Percentiles rank a stretch among this genome's conserved stretches.
These are phyloP conservation scores for Andrena bucephala DNA, from an alignment of 2,888 invertebrate genomes.

Conservation along the genomic window DNA sequence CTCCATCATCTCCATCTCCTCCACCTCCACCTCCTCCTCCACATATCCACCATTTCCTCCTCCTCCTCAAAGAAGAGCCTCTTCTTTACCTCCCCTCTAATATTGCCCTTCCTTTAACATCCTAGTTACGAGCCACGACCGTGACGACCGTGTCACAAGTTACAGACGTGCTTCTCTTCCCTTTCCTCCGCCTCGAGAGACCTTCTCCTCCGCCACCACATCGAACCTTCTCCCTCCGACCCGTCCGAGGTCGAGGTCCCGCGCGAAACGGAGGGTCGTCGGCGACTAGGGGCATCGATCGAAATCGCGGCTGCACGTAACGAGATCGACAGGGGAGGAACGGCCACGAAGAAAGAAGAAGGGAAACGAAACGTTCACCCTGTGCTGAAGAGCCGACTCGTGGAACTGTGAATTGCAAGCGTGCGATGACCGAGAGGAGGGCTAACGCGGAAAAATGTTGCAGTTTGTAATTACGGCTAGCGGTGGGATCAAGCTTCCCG, in stretches of 20 bases:
- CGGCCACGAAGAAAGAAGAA: conserved; percentile 41
- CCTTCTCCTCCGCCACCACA: conserved; percentile 24
- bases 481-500: background rate
- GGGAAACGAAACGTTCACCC: conserved; percentile 33
- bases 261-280: conserved; percentile 29
- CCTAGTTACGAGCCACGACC: conserved; percentile 41
- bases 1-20: conserved; percentile 6
- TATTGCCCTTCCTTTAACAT: conserved; percentile 23
- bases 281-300: conserved; percentile 26
- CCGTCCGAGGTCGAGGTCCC: conserved; percentile 35
- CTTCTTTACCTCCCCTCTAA: conserved; percentile 18
- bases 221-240: background rate
- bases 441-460: background rate
- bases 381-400: background rate
- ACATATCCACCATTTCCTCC: conserved; percentile 3
- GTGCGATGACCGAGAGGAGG: conserved; percentile 23
- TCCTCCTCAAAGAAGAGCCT: conserved; percentile 15
- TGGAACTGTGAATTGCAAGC: background rate
- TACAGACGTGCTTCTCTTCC: conserved; percentile 12
- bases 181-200: conserved; percentile 14
- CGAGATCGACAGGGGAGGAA: conserved; percentile 9
- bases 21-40: conserved; percentile 15
- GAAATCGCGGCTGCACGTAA: conserved; percentile 14
- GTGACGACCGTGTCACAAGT: conserved; percentile 29
- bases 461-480: background rate